Percentiles rank a stretch among this genome's conserved stretches.
Evolutionary conservation across 2,113 vertebrate species (phyloP).

Genomic region (Microtus ochrogaster): DNA sequence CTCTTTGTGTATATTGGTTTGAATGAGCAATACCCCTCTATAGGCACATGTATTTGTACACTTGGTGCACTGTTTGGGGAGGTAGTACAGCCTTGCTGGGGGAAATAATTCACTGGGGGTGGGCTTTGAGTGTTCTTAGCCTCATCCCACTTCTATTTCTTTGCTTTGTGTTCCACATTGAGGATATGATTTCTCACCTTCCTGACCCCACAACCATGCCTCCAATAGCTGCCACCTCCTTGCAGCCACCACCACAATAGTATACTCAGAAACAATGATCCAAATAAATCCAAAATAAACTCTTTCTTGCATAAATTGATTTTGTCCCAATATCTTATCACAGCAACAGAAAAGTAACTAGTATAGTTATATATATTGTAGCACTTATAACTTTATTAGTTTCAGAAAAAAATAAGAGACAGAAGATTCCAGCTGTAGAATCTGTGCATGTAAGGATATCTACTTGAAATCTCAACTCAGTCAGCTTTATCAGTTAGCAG

Average conservation of each 20-base stretch:
- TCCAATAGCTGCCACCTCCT: not conserved
- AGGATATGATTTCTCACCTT: not conserved
- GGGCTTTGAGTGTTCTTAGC: not conserved
- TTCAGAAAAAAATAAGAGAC: not conserved
- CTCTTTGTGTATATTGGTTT: not conserved
- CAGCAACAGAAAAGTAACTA: not conserved
- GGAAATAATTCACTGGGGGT: not conserved
- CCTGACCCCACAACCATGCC: not conserved
- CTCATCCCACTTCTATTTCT: not conserved
- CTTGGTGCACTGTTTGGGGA: not conserved
- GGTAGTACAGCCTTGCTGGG: not conserved
- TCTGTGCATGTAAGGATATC: not conserved
- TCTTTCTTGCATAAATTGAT: not conserved
- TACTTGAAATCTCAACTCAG: not conserved
- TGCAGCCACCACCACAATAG: not conserved
- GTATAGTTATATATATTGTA: not conserved
- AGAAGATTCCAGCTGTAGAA: not conserved
- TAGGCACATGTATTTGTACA: not conserved
- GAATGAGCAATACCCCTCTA: not conserved
- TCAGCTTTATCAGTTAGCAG: not conserved
- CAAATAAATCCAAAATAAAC: not conserved
- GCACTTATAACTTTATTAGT: slow-evolving; percentile 6
- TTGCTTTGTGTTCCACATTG: not conserved
- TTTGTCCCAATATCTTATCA: not conserved
- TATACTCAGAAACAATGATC: not conserved